Conservation (phyloP, 35 echinoderm and acorn worm species). For the Strongylocentrotus purpuratus region DNA sequence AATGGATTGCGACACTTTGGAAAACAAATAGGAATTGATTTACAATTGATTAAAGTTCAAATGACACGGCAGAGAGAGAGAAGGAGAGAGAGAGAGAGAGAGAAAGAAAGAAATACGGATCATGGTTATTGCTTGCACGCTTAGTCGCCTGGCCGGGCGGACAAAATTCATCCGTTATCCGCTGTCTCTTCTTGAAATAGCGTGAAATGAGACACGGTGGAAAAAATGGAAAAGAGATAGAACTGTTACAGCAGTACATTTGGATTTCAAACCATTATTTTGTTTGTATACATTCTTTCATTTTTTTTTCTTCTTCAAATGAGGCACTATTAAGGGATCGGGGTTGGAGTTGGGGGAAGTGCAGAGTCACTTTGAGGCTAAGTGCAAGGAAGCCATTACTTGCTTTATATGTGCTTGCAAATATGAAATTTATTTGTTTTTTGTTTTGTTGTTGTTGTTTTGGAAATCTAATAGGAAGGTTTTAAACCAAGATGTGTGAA, state of each 20-base stretch:
- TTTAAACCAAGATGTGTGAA: too few relatives aligned
- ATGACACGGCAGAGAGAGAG: neutral
- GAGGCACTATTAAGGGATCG: neutral
- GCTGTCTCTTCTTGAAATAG: neutral
- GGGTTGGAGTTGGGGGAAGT: neutral
- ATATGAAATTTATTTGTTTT: too few relatives aligned
- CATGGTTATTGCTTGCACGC: conserved; percentile 15
- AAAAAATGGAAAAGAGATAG: neutral
- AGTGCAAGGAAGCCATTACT: too few relatives aligned
- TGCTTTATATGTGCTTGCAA: too few relatives aligned
- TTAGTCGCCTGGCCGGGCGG: neutral
- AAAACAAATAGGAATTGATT: conserved; percentile 35
- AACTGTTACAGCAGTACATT: neutral
- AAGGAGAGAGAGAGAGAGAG: neutral
- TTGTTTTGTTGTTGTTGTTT: too few relatives aligned
- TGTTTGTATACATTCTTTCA: neutral
- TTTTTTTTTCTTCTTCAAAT: neutral
- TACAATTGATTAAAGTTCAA: conserved; percentile 42
- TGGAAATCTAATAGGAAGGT: too few relatives aligned
- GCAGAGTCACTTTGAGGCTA: neutral
- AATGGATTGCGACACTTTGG: conserved; percentile 4
- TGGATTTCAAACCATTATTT: neutral
- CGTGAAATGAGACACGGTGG: neutral
- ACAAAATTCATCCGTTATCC: neutral
- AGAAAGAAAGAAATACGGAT: neutral